Percentiles rank a stretch among this genome's conserved stretches.
Evolutionary conservation across 2,113 vertebrate species (phyloP).

Genomic region (Dolichallabes microphthalmus): DNA sequence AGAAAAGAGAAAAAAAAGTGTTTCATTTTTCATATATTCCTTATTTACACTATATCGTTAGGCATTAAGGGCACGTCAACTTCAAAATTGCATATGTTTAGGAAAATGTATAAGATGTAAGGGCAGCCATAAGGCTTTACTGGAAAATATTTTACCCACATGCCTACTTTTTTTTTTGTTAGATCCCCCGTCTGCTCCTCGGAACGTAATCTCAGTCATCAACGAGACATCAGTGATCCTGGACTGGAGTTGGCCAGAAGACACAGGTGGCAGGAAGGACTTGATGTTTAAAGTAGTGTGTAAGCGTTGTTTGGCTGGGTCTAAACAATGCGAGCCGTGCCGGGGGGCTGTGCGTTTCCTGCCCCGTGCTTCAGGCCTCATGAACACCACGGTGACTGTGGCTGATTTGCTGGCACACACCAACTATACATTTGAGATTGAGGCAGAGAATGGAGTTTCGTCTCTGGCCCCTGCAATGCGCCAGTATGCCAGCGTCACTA

Average conservation of each 20-base stretch:
- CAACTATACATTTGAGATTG: slow-evolving; percentile 97
- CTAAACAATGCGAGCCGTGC: slow-evolving; percentile 82
- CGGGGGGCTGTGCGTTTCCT: slow-evolving; percentile 85
- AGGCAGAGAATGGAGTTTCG: slow-evolving; percentile 89
- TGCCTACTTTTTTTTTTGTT: slow-evolving; percentile 17
- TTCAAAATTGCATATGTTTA: background rate
- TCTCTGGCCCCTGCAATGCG: slow-evolving; percentile 75
- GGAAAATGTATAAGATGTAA: background rate
- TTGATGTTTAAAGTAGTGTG: slow-evolving; percentile 91
- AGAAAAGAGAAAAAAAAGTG: no score
- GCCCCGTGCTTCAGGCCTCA: slow-evolving; percentile 83
- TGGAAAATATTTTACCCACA: background rate
- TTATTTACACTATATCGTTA: background rate
- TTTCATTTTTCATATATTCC: slow-evolving; percentile 1
- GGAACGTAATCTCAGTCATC: slow-evolving; percentile 96
- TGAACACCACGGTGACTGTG: slow-evolving; percentile 91
- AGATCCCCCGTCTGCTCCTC: slow-evolving; percentile 91
- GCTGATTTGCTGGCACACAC: slow-evolving; percentile 93
- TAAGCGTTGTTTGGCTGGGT: slow-evolving; percentile 81
- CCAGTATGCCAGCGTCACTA: slow-evolving; percentile 89
- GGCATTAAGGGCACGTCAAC: background rate
- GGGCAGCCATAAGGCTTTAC: background rate
- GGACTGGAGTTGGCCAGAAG: slow-evolving; percentile 96
- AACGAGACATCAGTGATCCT: slow-evolving; percentile 97
- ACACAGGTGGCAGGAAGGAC: slow-evolving; percentile 88